These are phyloP conservation scores for Dastarcus helophoroides DNA, from an alignment of 2,888 invertebrate genomes.

Conservation along the genomic window DNA sequence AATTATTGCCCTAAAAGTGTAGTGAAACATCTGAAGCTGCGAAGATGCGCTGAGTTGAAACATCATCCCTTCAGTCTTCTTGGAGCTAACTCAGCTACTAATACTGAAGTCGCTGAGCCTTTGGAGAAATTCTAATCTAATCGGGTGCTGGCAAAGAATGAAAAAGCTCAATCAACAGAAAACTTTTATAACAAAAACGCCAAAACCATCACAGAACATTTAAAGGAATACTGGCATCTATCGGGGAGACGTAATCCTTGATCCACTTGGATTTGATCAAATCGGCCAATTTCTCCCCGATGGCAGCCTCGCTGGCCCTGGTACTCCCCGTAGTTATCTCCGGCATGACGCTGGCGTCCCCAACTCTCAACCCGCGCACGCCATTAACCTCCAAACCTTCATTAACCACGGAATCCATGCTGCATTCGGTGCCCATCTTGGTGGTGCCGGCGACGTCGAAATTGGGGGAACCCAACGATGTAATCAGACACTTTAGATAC, in stretches of 20 bases:
- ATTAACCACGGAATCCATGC: slow-evolving; percentile 32
- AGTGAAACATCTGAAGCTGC: too few relatives aligned
- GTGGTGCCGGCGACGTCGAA: slow-evolving; percentile 20
- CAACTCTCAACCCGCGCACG: slow-evolving; percentile 34
- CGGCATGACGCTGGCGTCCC: slow-evolving; percentile 35
- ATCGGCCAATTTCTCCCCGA: slow-evolving; percentile 41
- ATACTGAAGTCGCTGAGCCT: too few relatives aligned
- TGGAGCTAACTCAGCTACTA: too few relatives aligned
- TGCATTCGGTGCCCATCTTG: slow-evolving; percentile 27
- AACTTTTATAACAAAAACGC: too few relatives aligned
- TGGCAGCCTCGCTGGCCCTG: slow-evolving; percentile 43
- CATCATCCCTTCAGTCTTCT: too few relatives aligned
- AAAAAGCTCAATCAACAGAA: too few relatives aligned
- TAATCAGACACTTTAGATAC: slow-evolving; percentile 27
- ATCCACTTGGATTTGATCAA: slow-evolving; percentile 22
- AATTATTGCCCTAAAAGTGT: too few relatives aligned
- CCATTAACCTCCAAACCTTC: slow-evolving; percentile 31
- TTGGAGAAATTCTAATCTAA: too few relatives aligned
- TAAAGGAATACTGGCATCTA: too few relatives aligned
- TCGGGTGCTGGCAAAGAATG: too few relatives aligned
- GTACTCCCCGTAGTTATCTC: slow-evolving; percentile 30
- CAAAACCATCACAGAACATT: too few relatives aligned
- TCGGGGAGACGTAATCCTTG: slow-evolving; percentile 7
- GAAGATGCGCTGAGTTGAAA: too few relatives aligned
- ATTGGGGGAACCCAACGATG: slow-evolving; percentile 4